Evolutionary conservation across 2,888 invertebrate species (phyloP).

Genomic region (Plusia festucae): DNA sequence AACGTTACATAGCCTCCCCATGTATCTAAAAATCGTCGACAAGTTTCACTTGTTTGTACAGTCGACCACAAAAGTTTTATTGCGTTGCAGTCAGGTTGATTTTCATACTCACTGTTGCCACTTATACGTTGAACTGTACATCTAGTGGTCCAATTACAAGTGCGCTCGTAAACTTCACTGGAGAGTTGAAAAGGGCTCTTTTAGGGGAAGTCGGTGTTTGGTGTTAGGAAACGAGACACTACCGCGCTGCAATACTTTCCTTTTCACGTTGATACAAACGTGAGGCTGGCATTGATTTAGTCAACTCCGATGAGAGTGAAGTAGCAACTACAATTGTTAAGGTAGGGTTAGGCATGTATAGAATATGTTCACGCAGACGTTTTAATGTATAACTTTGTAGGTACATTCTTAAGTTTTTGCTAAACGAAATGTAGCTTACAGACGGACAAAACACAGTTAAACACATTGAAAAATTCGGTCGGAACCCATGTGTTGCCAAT

Average conservation of each 20-base stretch:
- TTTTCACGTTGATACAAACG: neutral
- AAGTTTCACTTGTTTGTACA: slow-evolving; percentile 1
- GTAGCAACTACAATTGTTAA: neutral
- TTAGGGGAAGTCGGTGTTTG: slow-evolving; percentile 4
- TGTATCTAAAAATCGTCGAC: neutral
- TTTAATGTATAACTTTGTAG: no score
- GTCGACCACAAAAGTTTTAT: neutral
- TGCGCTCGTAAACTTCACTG: neutral
- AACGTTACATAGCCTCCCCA: neutral
- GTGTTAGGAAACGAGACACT: neutral
- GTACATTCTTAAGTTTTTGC: no score
- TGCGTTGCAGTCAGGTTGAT: neutral
- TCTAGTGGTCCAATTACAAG: slow-evolving; percentile 6
- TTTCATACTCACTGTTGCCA: neutral
- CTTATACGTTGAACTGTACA: slow-evolving; percentile 5
- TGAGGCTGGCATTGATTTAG: neutral
- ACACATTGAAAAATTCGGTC: no score
- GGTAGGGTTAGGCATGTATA: neutral
- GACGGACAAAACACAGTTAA: no score
- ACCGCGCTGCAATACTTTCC: neutral
- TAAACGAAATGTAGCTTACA: no score
- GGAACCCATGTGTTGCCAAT: no score
- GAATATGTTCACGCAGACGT: neutral
- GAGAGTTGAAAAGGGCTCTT: neutral
- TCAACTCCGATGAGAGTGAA: neutral